Base-by-base conservation (phyloP, 2,113 vertebrate species). In the Malurus cyaneus region DNA sequence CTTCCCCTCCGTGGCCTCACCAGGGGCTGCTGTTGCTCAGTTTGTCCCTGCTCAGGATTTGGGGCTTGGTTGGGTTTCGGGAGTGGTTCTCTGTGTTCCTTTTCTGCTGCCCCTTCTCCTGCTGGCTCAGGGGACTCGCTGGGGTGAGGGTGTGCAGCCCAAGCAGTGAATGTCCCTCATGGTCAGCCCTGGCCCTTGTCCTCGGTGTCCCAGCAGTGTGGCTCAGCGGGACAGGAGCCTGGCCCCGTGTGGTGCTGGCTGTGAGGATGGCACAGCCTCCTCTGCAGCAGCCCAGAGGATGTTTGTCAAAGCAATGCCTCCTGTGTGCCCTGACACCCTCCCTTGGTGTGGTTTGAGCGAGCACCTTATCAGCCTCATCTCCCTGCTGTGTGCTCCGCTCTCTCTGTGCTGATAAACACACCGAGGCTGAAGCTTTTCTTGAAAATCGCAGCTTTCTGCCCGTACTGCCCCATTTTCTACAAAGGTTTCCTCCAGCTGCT, bases 261-360 rank as follows among this genome's bases (percentile, higher is more conserved):
- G 76, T 62, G 32, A 39, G 79, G 54, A 4, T 29, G 84, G 78
- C 39, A 20, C 5, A 3, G 1, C 12, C 49, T 70, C 24, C 89
- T 53, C 56, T n/a, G 36, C 12, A 9, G 88, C 31, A 2, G 49
- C 54, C 77, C 29, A 52, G 88, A 97, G 91, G 96, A 96, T 96
- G 93, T 96, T 96, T 96, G 93, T 97, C 92, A 94, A 60, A 80
- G 20, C 59, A 71, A 89, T 67, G 60, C 78, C 85, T 93, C 86
- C 67, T 74, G 84, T 90, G 81, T 89, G 87, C 39, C 77, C 86
- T 65, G 86, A 56, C n/a, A 49, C 3, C 6, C 67, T 44, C 80
- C 86, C 80, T 88, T 84, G 49, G 60, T 96, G 92, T 67, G 92
- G 91, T 91, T 95, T 74, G 52, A 91, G 79, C 1, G 10, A 91